Evolutionary conservation across 1,140 invertebrate genomes (phyloP).

Genomic region (Acromyrmex charruanus): DNA sequence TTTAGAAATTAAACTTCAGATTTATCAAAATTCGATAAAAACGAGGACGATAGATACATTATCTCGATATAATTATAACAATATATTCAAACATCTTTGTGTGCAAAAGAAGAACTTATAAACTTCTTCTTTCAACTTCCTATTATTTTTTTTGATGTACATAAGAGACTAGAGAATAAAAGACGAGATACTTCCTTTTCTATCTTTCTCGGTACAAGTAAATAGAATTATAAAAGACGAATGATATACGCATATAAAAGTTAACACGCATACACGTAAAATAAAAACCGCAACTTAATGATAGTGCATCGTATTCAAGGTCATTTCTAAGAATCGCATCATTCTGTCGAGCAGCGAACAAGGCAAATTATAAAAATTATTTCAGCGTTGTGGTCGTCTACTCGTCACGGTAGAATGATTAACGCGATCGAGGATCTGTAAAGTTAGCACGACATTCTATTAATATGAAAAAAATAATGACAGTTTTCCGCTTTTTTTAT

Average conservation of each 20-base stretch:
- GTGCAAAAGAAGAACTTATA: no score
- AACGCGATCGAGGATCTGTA: neutral
- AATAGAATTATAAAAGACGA: neutral
- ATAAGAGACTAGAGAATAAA: neutral
- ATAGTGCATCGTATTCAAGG: constrained; percentile 14
- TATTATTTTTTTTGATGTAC: neutral
- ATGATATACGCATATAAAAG: constrained; percentile 4
- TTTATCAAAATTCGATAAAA: neutral
- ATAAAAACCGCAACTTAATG: constrained; percentile 34
- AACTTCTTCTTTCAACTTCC: no score
- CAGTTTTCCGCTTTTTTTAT: no score
- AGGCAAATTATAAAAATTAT: constrained; percentile 39
- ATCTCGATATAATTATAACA: constrained; percentile 6
- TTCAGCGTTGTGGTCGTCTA: neutral
- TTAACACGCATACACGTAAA: neutral
- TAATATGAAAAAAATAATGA: no score
- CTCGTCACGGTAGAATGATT: neutral
- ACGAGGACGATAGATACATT: neutral
- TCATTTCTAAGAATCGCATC: constrained; percentile 28
- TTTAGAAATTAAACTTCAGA: neutral
- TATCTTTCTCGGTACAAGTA: neutral
- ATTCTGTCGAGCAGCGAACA: neutral
- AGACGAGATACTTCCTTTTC: neutral
- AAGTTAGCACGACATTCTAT: no score
- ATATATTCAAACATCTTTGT: neutral